Percentiles rank a stretch among this genome's conserved stretches.
Evolutionary conservation across 1,140 invertebrate genomes (phyloP).

Genomic region (Drosophila busckii): DNA sequence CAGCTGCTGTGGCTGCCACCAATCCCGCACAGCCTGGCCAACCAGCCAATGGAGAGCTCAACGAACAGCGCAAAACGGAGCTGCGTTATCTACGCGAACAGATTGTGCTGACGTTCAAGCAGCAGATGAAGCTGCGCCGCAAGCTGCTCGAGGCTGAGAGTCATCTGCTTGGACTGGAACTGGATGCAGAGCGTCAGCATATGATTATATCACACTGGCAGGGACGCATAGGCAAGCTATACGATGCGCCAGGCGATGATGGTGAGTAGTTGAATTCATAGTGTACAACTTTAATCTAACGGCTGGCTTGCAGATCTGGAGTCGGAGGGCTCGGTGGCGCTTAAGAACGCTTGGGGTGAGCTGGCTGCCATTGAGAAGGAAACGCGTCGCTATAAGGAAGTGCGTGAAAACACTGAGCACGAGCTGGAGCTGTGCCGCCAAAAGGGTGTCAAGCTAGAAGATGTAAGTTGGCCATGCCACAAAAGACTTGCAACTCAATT

Average conservation of each 20-base stretch:
- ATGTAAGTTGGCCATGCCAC: conserved; percentile 81
- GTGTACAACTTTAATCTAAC: neutral
- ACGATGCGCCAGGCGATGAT: conserved; percentile 78
- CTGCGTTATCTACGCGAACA: conserved; percentile 88
- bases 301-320: conserved; percentile 57
- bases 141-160: conserved; percentile 93
- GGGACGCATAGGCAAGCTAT: conserved; percentile 87
- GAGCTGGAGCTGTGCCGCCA: conserved; percentile 88
- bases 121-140: conserved; percentile 92
- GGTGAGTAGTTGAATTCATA: conserved; percentile 35
- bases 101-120: conserved; percentile 91
- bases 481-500: neutral
- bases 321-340: conserved; percentile 85
- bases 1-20: conserved; percentile 72
- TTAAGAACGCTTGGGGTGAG: conserved; percentile 91
- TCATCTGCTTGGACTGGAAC: conserved; percentile 88
- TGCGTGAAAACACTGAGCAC: conserved; percentile 86
- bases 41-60: conserved; percentile 36
- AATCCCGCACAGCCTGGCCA: conserved; percentile 7
- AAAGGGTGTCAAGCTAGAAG: conserved; percentile 87
- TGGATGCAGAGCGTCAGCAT: conserved; percentile 92
- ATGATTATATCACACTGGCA: conserved; percentile 93
- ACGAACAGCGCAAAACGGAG: conserved; percentile 80
- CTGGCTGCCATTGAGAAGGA: conserved; percentile 91
- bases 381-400: conserved; percentile 88